phyloP scores from a whole-genome alignment of 2,113 vertebrate species.

The Panurus biarmicus region DNA sequence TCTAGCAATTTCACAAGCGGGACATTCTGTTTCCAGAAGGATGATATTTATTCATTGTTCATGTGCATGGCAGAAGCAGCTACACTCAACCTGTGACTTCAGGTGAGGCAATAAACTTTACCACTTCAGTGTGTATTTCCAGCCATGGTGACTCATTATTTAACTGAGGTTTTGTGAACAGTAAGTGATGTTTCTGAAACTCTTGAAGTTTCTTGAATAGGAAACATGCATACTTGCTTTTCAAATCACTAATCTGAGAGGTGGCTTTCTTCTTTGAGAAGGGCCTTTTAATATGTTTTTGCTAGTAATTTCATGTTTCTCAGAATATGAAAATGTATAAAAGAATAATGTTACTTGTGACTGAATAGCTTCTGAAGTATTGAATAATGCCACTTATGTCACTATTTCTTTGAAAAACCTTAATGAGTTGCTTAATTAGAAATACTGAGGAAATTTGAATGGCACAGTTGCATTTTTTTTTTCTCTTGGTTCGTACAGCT shows the following conservation, averaged over 20 bases:
- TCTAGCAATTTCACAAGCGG: neutral
- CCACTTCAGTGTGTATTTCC: neutral
- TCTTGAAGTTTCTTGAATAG: constrained; percentile 38
- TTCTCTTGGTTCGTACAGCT: neutral
- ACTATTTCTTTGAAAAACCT: constrained; percentile 9
- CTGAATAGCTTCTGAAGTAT: constrained; percentile 34
- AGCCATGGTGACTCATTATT: neutral
- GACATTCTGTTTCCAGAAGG: neutral
- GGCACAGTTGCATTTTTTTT: neutral
- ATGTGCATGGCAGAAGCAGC: neutral
- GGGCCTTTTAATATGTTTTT: constrained; percentile 8
- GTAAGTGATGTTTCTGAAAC: constrained; percentile 24
- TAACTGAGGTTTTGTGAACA: neutral
- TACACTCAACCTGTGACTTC: neutral
- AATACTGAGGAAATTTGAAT: neutral
- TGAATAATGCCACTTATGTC: constrained; percentile 27
- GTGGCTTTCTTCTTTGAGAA: constrained; percentile 27
- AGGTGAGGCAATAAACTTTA: neutral
- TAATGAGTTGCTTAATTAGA: constrained; percentile 30
- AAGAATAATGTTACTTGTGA: constrained; percentile 26
- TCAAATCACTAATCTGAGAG: constrained; percentile 32
- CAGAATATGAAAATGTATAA: neutral
- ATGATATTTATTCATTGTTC: neutral
- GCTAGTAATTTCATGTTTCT: constrained; percentile 20
- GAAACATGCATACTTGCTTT: constrained; percentile 5